Conservation (phyloP, 2,113 vertebrate species). For the Cyanocitta stelleri region DNA sequence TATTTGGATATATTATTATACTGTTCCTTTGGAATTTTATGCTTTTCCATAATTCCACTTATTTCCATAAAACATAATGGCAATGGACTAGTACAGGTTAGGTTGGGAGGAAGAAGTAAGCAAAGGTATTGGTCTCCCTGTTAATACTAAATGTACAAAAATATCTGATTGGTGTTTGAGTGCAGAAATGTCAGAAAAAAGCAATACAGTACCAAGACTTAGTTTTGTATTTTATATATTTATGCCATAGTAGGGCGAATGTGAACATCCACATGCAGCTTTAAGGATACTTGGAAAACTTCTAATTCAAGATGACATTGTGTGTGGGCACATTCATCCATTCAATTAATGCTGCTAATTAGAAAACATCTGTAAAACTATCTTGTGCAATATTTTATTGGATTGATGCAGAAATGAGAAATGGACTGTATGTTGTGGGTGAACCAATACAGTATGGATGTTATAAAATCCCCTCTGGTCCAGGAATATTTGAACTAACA, state of each 20-base stretch:
- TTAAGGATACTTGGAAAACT: background rate
- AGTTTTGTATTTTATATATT: background rate
- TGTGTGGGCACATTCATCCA: background rate
- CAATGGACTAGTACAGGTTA: background rate
- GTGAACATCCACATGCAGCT: background rate
- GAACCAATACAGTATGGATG: background rate
- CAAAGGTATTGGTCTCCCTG: background rate
- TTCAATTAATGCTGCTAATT: background rate
- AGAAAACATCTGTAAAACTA: background rate
- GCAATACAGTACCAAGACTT: background rate
- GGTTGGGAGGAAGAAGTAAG: background rate
- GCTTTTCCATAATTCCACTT: background rate
- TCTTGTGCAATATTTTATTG: background rate
- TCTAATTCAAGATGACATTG: background rate
- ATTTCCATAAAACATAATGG: background rate
- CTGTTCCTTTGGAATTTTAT: background rate
- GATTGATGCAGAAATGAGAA: background rate
- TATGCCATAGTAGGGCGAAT: background rate
- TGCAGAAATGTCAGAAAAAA: background rate
- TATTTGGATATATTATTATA: background rate
- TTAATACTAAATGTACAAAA: background rate
- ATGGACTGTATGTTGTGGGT: background rate
- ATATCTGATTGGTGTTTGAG: background rate
- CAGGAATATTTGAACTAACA: background rate
- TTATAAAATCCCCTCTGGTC: background rate